Evolutionary conservation across 2,797 vertebrate genomes (phyloP), one percentile per base, ranked within the genome.

Genomic region (Catamblyrhynchus diadema): DNA sequence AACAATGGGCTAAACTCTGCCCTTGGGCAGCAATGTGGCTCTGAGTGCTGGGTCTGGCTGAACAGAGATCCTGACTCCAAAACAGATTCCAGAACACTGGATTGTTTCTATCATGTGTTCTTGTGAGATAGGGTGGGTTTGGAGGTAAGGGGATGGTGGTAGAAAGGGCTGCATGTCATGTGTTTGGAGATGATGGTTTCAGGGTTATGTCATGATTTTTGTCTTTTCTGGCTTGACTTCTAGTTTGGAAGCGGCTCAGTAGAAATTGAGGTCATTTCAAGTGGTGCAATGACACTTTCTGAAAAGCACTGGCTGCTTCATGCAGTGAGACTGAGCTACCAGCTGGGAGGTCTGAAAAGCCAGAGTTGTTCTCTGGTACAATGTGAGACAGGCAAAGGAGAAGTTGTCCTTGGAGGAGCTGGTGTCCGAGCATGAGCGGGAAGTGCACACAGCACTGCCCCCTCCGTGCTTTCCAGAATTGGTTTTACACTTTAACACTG

Each of bases 341-440:
- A 91, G 66, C 72, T 95, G 73, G 47, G 80, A 92, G 54, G 48
- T 48, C 51, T 88, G 59, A 73, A 88, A 93, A 81, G 45, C 27
- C 35, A 80, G 72, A 83, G 42, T 44, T 30, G n/a, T 51, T 50
- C 37, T 32, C 19, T 30, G 12, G 21, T 53, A 39, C 16, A 19
- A 5, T 2, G 44, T 24, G 57, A 80, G 66, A 39, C 1, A 2
- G 57, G 65, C 45, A 35, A 57, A 81, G 79, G 62, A 90, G 67
- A 62, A 64, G 47, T 4, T 75, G 90, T 71, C 81, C 92, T 92
- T 82, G 83, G 65, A 78, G n/a, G 85, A 86, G 54, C 28, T 33
- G 37, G 27, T 37, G 69, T 61, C 86, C 1, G 0, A 90, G 51
- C 6, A 2, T 4, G 66, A 28, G 3, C 0, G 0, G 53, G 60